Base-by-base conservation (phyloP, 2,888 invertebrate species). In the Hypsopygia costalis region DNA sequence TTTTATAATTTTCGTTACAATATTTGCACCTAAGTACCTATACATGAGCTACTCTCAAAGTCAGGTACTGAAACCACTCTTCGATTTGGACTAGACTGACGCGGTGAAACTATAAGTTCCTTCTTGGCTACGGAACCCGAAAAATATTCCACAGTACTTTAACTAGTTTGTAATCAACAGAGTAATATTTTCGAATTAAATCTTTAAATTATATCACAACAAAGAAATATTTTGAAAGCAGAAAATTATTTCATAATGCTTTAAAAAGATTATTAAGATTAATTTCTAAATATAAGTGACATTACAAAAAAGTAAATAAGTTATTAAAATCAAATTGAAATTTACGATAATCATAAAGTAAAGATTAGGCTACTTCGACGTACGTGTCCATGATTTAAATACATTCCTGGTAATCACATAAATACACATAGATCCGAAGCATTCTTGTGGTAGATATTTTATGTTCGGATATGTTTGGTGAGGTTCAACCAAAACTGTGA, bases 291-390 rank as follows among this genome's bases (percentile, higher is more conserved):
- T 68, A 64, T 56, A 53, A 44, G 52, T 55, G 53, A 67, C 55
- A 61, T 48, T 49, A 66, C 60, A 65, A 71, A 66, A 69, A 66
- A 25, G 69, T 77, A 77, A 82, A 80, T 83, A 81, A 81, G 81
- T 81, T 79, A 83, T 85, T 82, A 82, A 83, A 80, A 81, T 81
- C 71, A 78, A 81, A 81, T 77, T 70, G 65, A 71, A 74, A 82
- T 86, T 86, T 83, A 88, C 74, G 81, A 76, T 76, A 70, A 71
- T 70, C 79, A 79, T 87, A 82, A 85, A 86, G 75, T 69, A 64
- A 66, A 85, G 82, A 85, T 87, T 85, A 87, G 56, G 66, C 65
- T 55, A 66, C 60, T 67, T 63, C 58, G 61, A 63, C 16, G 12
- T 60, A 60, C 58, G 54, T 56, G 43, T 28, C 16, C 48, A 59